Evolutionary conservation across 2,113 vertebrate species (phyloP), one percentile per base, ranked within the genome.

Genomic region (Lipophrys pholis): DNA sequence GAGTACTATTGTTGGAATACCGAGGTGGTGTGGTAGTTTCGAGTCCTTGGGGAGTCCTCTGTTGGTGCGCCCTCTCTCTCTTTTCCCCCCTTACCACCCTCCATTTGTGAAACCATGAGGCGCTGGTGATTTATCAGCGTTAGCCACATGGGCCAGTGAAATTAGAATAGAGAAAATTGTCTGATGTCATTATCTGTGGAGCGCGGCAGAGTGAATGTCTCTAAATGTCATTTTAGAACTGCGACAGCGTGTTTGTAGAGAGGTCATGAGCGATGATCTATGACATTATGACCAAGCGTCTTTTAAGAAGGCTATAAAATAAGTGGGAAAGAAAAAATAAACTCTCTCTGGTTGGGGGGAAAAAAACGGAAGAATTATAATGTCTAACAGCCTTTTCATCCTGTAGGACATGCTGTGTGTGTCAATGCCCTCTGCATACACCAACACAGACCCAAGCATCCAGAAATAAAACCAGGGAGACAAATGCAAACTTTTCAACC

Each of bases 51-150:
- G 69, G 51, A 78, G 65, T 51, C 59, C 53, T 43, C 56, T 36
- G 15, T 59, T 58, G 36, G n/a, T 75, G 11, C 48, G 54, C 80
- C 49, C 45, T 66, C 16, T 73, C 64, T 80, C 30, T 61, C 36
- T 83, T 54, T 82, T 49, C 80, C 69, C 59, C 59, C 49, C 71
- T 66, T 43, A 11, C 11, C 42, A 54, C 66, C 6, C 9, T 5
- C 46, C 63, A 6, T 58, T 73, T 79, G 39, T 69, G 7, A 81
- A 81, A 80, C 46, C 66, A 35, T 46, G 45, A n/a, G 35, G 53
- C 64, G 64, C 36, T 67, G 59, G 54, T 21, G 8, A 76, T 84
- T 93, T 92, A 92, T 92, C 89, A 64, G 35, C 14, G 42, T 71
- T 63, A 63, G 57, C 73, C 89, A 91, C 80, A 89, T 81, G 76